Evolutionary conservation across 23 tunicate genomes (phyloP), one percentile per base, ranked within the genome.

Genomic region (Oikopleura vanhoeffeni): DNA sequence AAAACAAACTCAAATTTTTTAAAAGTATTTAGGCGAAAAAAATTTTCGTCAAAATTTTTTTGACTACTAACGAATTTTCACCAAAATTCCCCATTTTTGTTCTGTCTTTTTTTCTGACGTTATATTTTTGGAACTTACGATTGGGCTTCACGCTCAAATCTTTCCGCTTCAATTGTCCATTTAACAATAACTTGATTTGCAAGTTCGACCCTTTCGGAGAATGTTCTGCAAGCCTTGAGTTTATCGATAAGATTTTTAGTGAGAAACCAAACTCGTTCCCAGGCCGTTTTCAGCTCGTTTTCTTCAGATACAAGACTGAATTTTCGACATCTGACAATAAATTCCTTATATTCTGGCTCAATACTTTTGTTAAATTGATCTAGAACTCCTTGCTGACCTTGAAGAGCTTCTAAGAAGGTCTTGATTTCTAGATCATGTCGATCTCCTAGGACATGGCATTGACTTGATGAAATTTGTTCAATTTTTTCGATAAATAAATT

Each of bases 121-220:
- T n/a, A n/a, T n/a, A n/a, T n/a, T n/a, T n/a, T n/a, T n/a, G n/a
- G n/a, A n/a, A n/a, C n/a, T n/a, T 49, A 49, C 64, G 18, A 18
- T 71, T 71, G 36, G 35, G 79, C 27, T 71, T 71, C 79, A 32
- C 79, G 79, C 38, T 71, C 79, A 30, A 71, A 71, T 71, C 79
- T 33, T 30, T 71, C 79, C 3, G 79, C 79, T 32, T 71, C 79
- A 18, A 71, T 13, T 71, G 79, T 71, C 79, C 79, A 71, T 32
- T 71, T 71, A 24, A 38, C 79, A 18, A 71, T 18, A 71, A 71
- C 79, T 2, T 18, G 34, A 18, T 71, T 18, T 2, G 79, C 79
- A 2, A 13, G 27, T 30, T 71, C 79, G 35, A 71, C 79, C 38
- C 35, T 33, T 28, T 71, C 79, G 3, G 79, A 13, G 38, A 13